phyloP scores from a whole-genome alignment of 2,797 vertebrate species.

The Sus cebifrons region DNA sequence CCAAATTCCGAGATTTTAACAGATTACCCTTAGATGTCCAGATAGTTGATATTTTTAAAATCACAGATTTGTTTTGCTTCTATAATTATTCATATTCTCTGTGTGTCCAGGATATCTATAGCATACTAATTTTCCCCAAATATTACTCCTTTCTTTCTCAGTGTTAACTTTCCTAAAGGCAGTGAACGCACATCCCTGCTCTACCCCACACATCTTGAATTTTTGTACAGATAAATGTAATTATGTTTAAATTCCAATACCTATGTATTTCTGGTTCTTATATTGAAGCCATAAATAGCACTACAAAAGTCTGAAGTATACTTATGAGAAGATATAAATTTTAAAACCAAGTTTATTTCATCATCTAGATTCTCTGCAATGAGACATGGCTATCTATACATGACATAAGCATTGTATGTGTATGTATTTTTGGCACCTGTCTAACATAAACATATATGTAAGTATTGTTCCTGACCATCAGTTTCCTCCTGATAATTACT shows the following conservation, averaged over 20 bases:
- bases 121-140: neutral
- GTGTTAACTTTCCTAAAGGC: neutral
- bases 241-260: conserved; percentile 1
- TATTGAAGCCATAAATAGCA: neutral
- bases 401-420: neutral
- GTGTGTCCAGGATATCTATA: neutral
- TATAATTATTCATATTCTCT: neutral
- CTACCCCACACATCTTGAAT: neutral
- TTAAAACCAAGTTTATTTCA: neutral
- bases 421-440: neutral
- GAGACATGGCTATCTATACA: neutral
- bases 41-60: neutral
- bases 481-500: neutral
- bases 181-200: neutral
- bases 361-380: neutral
- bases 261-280: neutral
- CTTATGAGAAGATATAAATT: conserved; percentile 14
- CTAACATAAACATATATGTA: neutral
- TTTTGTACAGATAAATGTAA: neutral
- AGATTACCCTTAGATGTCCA: neutral
- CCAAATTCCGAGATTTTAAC: neutral
- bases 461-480: neutral
- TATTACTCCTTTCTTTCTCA: neutral
- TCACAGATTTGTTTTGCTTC: neutral
- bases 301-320: neutral